Evolutionary conservation across 1,140 invertebrate species (phyloP).

Genomic region (Nephotettix cincticeps): DNA sequence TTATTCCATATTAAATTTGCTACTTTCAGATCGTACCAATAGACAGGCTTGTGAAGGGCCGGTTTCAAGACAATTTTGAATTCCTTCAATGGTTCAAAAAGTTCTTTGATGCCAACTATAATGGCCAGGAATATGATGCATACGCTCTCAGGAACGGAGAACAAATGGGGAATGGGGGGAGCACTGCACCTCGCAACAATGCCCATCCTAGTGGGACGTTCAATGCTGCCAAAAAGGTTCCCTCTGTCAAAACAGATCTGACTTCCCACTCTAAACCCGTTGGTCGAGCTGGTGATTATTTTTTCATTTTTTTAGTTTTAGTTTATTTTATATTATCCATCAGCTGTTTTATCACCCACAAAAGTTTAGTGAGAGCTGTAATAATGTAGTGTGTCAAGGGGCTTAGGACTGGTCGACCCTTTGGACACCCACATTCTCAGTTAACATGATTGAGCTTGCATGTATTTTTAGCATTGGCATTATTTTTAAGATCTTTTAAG

Average conservation of each 20-base stretch:
- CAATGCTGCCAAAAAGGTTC: background rate
- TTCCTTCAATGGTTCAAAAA: conserved; percentile 99
- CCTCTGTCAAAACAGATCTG: background rate
- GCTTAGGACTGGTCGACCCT: no score
- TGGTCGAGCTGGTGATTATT: conserved; percentile 45
- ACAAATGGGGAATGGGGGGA: conserved; percentile 66
- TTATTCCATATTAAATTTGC: background rate
- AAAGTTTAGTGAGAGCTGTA: no score
- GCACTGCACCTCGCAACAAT: conserved; percentile 38
- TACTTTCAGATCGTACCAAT: conserved; percentile 76
- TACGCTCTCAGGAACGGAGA: conserved; percentile 80
- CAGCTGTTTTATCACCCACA: no score
- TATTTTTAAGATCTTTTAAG: no score
- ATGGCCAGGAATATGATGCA: conserved; percentile 89
- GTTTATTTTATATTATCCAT: conserved; percentile 14
- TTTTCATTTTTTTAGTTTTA: conserved; percentile 40
- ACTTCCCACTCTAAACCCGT: background rate
- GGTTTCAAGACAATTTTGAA: conserved; percentile 98
- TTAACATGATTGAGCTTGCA: background rate
- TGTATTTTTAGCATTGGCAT: background rate
- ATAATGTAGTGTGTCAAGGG: no score
- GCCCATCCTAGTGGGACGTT: conserved; percentile 34
- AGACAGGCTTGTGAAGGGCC: conserved; percentile 89
- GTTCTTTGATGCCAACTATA: conserved; percentile 98
- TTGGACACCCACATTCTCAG: no score